phyloP scores from a whole-genome alignment of 2,113 vertebrate species.

The Rhynchomys soricoides region DNA sequence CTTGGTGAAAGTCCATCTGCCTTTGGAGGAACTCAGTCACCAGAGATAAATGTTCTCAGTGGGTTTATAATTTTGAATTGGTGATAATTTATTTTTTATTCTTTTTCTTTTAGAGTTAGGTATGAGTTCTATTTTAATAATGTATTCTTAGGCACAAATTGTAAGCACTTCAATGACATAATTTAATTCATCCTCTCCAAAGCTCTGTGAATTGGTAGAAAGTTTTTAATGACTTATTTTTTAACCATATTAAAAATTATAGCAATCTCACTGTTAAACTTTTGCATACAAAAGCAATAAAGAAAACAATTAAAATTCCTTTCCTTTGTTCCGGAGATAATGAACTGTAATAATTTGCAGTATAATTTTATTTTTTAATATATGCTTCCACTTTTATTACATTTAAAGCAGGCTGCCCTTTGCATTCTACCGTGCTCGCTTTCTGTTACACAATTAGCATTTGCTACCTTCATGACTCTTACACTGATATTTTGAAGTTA shows the following conservation, averaged over 20 bases:
- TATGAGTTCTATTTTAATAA: slow-evolving; percentile 63
- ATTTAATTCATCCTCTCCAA: slow-evolving; percentile 51
- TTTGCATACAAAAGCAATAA: slow-evolving; percentile 37
- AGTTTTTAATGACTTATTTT: slow-evolving; percentile 51
- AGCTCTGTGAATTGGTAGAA: slow-evolving; percentile 21
- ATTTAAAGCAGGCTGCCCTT: not conserved
- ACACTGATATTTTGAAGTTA: slow-evolving; percentile 23
- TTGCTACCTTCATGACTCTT: not conserved
- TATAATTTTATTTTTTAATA: slow-evolving; percentile 22
- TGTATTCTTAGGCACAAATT: slow-evolving; percentile 51
- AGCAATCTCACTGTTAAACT: slow-evolving; percentile 43
- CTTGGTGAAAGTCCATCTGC: slow-evolving; percentile 9
- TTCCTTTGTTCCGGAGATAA: slow-evolving; percentile 5
- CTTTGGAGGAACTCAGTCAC: not conserved
- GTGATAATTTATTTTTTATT: slow-evolving; percentile 58
- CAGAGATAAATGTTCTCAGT: slow-evolving; percentile 42
- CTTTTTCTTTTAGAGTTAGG: slow-evolving; percentile 61
- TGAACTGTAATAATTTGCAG: slow-evolving; percentile 32
- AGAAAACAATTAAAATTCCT: slow-evolving; percentile 34
- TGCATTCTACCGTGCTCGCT: slow-evolving; percentile 4
- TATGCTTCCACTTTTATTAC: not conserved
- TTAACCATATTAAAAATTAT: slow-evolving; percentile 31
- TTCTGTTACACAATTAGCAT: not conserved
- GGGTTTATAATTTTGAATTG: slow-evolving; percentile 56
- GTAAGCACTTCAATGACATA: slow-evolving; percentile 26